phyloP scores from a whole-genome alignment of 2,888 invertebrate genomes.

The Melanophora roralis region DNA sequence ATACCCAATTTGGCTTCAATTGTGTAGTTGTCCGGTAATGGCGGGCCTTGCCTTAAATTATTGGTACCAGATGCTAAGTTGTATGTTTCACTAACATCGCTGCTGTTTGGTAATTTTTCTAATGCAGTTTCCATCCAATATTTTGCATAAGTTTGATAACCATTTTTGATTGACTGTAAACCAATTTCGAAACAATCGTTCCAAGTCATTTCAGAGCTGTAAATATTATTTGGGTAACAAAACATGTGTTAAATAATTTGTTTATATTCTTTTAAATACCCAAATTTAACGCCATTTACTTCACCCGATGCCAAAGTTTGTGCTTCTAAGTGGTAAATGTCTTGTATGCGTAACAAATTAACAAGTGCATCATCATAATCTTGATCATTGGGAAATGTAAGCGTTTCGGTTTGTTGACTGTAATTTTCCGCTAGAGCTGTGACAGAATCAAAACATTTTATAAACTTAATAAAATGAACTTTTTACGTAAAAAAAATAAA shows the following conservation, averaged over 20 bases:
- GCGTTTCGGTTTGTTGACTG: constrained; percentile 25
- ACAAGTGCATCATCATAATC: constrained; percentile 69
- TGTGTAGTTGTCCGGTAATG: constrained; percentile 28
- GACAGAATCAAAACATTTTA: not conserved
- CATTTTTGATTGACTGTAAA: constrained; percentile 67
- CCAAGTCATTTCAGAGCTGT: constrained; percentile 72
- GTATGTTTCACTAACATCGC: not conserved
- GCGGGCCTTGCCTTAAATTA: not conserved
- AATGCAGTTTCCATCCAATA: constrained; percentile 72
- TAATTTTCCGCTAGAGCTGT: constrained; percentile 28
- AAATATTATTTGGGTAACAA: not conserved
- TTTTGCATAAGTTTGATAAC: constrained; percentile 69
- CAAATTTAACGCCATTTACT: constrained; percentile 74
- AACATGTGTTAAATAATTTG: too few species aligned
- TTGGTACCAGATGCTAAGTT: not conserved
- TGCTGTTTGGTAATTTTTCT: constrained; percentile 64
- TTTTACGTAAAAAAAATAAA: too few species aligned
- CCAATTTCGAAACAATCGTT: constrained; percentile 73
- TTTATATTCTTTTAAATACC: constrained; percentile 63
- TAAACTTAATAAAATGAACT: too few species aligned
- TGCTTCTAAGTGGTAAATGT: constrained; percentile 81
- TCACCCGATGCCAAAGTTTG: constrained; percentile 79
- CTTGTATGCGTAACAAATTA: constrained; percentile 79
- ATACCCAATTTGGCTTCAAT: constrained; percentile 65
- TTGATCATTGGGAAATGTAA: constrained; percentile 68